Conservation (phyloP, 2,888 invertebrate species). For the Harpagoxenus sublaevis region DNA sequence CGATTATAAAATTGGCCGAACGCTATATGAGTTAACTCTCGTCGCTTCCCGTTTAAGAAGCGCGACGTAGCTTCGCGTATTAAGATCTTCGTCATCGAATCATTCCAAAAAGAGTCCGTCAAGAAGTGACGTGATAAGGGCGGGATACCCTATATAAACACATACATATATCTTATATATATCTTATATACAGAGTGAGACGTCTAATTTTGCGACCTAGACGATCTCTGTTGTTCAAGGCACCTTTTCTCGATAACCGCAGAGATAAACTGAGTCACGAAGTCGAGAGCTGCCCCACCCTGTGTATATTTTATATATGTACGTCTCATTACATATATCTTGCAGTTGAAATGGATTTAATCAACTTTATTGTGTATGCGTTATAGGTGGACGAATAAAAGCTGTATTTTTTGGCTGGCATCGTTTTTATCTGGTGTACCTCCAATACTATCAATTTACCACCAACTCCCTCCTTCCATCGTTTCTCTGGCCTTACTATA, state of each 20-base stretch:
- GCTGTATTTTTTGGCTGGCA: conserved; percentile 84
- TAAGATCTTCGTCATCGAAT: not conserved
- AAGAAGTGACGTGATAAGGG: not conserved
- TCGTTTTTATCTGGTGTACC: conserved; percentile 81
- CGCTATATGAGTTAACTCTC: not conserved
- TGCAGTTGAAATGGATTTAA: conserved; percentile 79
- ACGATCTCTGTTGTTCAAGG: conserved; percentile 22
- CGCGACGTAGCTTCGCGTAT: not conserved
- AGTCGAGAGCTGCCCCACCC: not conserved
- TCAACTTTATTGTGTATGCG: conserved; percentile 83
- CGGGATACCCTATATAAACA: not conserved
- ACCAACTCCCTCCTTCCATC: not conserved
- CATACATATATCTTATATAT: conserved; percentile 23
- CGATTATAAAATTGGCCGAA: not conserved
- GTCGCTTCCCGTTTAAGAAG: not conserved
- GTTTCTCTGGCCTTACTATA: not conserved
- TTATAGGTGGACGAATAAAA: conserved; percentile 83
- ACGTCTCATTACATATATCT: conserved; percentile 58
- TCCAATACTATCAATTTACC: conserved; percentile 46
- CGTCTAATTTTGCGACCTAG: conserved; percentile 6
- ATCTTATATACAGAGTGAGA: conserved; percentile 20
- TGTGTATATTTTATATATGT: conserved; percentile 53
- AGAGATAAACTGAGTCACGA: conserved; percentile 20
- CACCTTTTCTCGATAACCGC: conserved; percentile 5
- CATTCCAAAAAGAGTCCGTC: not conserved